Base-by-base conservation (phyloP, 2,888 invertebrate genomes). In the Apodemia arnacis region DNA sequence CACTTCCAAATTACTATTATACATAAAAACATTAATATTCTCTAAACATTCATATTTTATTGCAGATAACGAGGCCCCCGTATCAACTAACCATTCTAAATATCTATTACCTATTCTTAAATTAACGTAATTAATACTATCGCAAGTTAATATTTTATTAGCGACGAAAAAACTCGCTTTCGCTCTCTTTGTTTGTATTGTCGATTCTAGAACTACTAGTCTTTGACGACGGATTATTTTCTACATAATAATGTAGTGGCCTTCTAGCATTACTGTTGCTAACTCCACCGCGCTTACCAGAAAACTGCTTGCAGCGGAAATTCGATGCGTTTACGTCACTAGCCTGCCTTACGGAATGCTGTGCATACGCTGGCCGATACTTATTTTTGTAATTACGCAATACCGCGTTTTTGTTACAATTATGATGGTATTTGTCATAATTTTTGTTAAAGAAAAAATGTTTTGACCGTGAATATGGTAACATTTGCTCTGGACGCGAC, bases 11-110 rank as follows among this genome's bases (percentile, higher is more conserved):
- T 69, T 24, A 34, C 49, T n/a, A 44, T 75, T 78, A 44, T 79
- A 54, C 59, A 82, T 31, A 31, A 74, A 69, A 69, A 76, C 72
- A 34, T 76, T 27, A 38, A 70, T 69, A 66, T 41, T 63, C n/a
- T 44, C 24, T 18, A 77, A 21, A 41, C 11, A 24, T 10, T 73
- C 80, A 31, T 78, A 54, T 77, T 84, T 88, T 18, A 86, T 63
- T 24, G 74, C 78, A 34, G 82, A 84, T 13, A 88, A 54, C 18
- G 86, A 84, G 8, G 86, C 88, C 13, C 86, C 88, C 18, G 85
- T 83, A 70, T 83, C 83, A 7, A 88, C 38, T 76, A 85, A 77
- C 82, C 81, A 85, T 49, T 31, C 73, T 38, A 70, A 84, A 31
- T 70, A 44, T 34, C 10, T 49, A n/a, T 18, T 49, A 74, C 59